These are phyloP conservation scores for Amphiprion clarkii DNA, from an alignment of 2,797 vertebrate species.

Conservation along the genomic window DNA sequence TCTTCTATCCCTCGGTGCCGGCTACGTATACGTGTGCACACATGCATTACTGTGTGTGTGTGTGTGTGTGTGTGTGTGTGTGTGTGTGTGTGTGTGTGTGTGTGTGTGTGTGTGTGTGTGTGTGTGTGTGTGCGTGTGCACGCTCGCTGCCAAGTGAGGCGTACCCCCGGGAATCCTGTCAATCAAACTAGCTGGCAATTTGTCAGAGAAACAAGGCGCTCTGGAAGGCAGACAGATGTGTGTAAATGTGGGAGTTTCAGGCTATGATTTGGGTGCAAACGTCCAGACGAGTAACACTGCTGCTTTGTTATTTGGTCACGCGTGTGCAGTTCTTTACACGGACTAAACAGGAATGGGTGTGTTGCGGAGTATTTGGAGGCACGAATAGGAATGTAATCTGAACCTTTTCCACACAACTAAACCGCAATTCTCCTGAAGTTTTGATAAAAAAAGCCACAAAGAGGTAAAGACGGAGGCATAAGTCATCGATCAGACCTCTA, in stretches of 20 bases:
- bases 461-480: too few relatives aligned
- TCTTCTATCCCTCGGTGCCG: conserved; percentile 13
- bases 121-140: background rate
- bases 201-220: conserved; percentile 65
- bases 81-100: background rate
- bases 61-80: conserved; percentile 1
- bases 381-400: too few relatives aligned
- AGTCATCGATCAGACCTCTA: too few relatives aligned
- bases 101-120: background rate
- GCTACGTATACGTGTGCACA: background rate
- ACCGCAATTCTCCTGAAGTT: too few relatives aligned
- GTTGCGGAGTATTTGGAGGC: too few relatives aligned
- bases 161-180: conserved; percentile 63
- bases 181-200: conserved; percentile 68
- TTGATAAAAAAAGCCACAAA: too few relatives aligned
- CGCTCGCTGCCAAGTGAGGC: conserved; percentile 35
- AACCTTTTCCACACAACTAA: too few relatives aligned
- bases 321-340: background rate
- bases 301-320: background rate
- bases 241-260: background rate
- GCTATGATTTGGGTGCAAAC: background rate
- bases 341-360: too few relatives aligned
- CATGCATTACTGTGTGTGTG: too few relatives aligned
- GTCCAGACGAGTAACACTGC: background rate
- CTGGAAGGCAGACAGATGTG: conserved; percentile 40